Base-by-base conservation (phyloP, 2,888 invertebrate genomes). In the Synanthedon formicaeformis region DNA sequence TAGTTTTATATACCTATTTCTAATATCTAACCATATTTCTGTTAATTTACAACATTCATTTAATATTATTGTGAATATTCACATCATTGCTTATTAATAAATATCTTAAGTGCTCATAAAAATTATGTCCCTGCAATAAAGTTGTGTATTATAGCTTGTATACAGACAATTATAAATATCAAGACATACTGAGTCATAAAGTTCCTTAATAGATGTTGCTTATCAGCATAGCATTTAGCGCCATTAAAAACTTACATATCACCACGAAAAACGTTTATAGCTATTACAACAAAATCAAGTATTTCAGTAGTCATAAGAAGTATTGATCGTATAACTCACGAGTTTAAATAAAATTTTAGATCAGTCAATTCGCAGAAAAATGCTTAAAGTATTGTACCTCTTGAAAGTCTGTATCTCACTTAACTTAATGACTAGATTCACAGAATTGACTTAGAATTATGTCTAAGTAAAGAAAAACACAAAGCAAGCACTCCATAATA, bases 381-480 rank as follows among this genome's bases (percentile, higher is more conserved):
- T 34, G 8, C 34, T 34, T 34, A 34, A 58, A 61, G 57, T 61
- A 57, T 60, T 57, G 55, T 58, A 34, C 60, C 58, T 63, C 57
- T 58, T 56, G 58, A 57, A 58, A 78, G 75, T 80, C 76, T 77
- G 71, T 77, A 71, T 69, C 74, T 78, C 77, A 60, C 64, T 72
- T 75, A 75, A 54, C 54, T 59, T 73, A 75, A 67, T 65, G 69
- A 72, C 74, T 75, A 74, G 66, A 65, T 62, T 61, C 57, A 61
- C 58, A 60, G 58, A 67, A 69, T 63, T 69, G 62, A 65, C 63
- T 59, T 56, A 58, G 54, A 54, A 11, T 34, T 12, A 60, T 52
- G 61, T 59, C 65, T 81, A 83, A 69, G 81, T 83, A 59, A 82
- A 79, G 66, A 78, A 79, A 69, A 82, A 85, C 56, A 69, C 66